These are phyloP conservation scores for Calephelis virginiensis DNA, from an alignment of 1,140 invertebrate genomes.

Conservation along the genomic window DNA sequence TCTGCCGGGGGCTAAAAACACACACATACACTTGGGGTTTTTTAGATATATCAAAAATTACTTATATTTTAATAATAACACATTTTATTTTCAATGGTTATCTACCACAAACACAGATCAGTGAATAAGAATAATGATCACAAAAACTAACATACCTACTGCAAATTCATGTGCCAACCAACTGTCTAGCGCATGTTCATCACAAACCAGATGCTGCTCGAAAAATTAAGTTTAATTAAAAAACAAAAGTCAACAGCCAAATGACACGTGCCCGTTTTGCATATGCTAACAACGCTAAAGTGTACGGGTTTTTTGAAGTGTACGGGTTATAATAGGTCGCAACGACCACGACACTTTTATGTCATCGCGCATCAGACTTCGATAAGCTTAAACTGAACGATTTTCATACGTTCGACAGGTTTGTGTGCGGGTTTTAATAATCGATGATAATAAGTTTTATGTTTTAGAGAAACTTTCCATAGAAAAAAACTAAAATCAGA, in stretches of 20 bases:
- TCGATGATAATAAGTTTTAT: not conserved
- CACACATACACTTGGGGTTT: too few relatives aligned
- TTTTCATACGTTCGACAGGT: constrained; percentile 25
- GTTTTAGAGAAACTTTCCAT: not conserved
- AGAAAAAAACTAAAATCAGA: too few relatives aligned
- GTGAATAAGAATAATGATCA: not conserved
- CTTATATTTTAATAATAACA: not conserved
- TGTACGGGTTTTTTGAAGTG: constrained; percentile 34
- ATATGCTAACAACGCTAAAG: constrained; percentile 43
- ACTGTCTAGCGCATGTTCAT: not conserved
- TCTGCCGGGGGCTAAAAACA: too few relatives aligned
- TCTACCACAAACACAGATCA: not conserved
- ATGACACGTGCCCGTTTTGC: constrained; percentile 54
- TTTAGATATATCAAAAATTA: not conserved
- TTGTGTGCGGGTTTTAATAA: constrained; percentile 21
- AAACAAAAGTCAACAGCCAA: constrained; percentile 33
- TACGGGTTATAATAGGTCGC: constrained; percentile 39
- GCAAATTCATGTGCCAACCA: constrained; percentile 13
- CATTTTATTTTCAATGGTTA: not conserved
- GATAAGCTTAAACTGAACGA: constrained; percentile 36
- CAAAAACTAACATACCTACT: constrained; percentile 5
- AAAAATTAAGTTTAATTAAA: constrained; percentile 34
- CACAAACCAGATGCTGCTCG: constrained; percentile 33
- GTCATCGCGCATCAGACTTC: constrained; percentile 46
- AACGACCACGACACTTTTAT: constrained; percentile 54